Evolutionary conservation across 2,888 invertebrate genomes (phyloP).

Genomic region (Saturnia pavonia): DNA sequence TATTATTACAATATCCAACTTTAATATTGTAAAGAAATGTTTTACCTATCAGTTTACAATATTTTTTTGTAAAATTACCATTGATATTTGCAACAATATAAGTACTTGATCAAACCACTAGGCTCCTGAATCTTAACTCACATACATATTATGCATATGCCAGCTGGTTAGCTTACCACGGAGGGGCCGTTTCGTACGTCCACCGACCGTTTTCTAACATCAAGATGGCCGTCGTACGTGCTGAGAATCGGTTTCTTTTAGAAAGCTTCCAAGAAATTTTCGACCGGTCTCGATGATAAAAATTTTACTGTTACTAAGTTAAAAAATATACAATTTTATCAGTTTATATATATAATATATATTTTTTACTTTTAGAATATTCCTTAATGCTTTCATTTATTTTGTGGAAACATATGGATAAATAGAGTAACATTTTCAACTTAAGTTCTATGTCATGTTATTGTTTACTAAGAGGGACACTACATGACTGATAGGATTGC

Average conservation of each 20-base stretch:
- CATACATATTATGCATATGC: constrained; percentile 32
- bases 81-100: neutral
- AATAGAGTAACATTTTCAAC: too few relatives aligned
- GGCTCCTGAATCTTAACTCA: constrained; percentile 31
- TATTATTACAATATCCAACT: too few relatives aligned
- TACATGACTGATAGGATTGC: too few relatives aligned
- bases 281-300: constrained; percentile 23
- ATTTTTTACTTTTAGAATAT: too few relatives aligned
- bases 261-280: constrained; percentile 15
- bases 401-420: too few relatives aligned
- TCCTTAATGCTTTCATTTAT: too few relatives aligned
- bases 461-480: too few relatives aligned
- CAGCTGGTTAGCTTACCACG: constrained; percentile 41
- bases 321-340: neutral
- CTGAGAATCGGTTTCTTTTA: constrained; percentile 36
- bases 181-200: constrained; percentile 45
- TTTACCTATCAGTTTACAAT: too few relatives aligned
- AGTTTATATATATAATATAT: too few relatives aligned
- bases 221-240: constrained; percentile 60
- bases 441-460: too few relatives aligned
- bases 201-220: constrained; percentile 44
- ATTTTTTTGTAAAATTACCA: too few relatives aligned
- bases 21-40: too few relatives aligned
- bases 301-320: neutral
- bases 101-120: constrained; percentile 26